phyloP scores from a whole-genome alignment of 2,888 invertebrate genomes.

The Drosophila atroscutellata region DNA sequence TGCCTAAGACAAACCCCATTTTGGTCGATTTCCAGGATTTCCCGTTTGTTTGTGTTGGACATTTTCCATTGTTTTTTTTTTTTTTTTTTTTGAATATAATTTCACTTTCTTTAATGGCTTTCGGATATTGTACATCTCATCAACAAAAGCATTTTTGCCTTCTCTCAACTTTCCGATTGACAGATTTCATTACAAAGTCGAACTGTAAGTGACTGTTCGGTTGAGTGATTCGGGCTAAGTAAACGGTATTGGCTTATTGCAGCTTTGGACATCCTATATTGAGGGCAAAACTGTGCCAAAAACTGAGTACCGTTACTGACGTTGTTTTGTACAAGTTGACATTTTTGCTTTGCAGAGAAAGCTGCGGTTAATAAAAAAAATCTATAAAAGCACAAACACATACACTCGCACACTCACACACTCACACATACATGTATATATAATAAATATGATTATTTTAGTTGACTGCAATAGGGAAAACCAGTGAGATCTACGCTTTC shows the following conservation, averaged over 20 bases:
- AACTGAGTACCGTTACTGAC: constrained; percentile 25
- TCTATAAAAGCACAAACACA: constrained; percentile 17
- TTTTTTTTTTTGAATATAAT: not conserved
- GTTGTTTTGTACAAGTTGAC: constrained; percentile 35
- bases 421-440: constrained; percentile 7
- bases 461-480: constrained; percentile 41
- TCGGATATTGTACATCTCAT: not conserved
- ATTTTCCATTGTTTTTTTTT: not conserved
- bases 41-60: not conserved
- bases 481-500: not conserved
- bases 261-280: constrained; percentile 2
- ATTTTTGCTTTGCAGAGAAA: constrained; percentile 9
- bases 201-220: constrained; percentile 14
- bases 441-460: constrained; percentile 45
- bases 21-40: not conserved
- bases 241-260: constrained; percentile 21
- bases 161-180: not conserved
- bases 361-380: not conserved
- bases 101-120: not conserved
- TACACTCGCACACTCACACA: constrained; percentile 3
- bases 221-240: constrained; percentile 14
- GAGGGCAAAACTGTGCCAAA: constrained; percentile 10
- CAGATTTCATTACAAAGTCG: not conserved
- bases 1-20: not conserved
- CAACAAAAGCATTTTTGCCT: not conserved